These are phyloP conservation scores for Phrynocephalus versicolor DNA, from an alignment of 2,113 vertebrate species.

Conservation along the genomic window DNA sequence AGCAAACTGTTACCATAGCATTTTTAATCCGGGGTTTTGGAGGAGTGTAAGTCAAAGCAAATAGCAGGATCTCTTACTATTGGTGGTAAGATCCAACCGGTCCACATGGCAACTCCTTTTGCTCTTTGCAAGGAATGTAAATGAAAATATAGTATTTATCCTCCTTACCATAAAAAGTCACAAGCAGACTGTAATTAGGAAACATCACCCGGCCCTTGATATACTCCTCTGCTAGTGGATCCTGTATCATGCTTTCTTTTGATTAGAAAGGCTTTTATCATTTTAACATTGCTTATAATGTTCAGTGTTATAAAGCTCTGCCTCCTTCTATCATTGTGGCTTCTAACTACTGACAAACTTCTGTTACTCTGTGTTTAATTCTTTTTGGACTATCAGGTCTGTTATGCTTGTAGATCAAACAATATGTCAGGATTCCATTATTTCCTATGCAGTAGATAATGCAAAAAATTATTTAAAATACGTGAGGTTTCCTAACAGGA, in stretches of 20 bases:
- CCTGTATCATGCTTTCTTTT: not conserved
- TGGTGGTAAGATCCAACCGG: not conserved
- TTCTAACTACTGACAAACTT: not conserved
- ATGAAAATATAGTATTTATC: not conserved
- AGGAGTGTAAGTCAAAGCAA: not conserved
- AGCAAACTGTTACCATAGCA: constrained; percentile 46
- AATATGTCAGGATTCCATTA: constrained; percentile 14
- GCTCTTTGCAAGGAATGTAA: not conserved
- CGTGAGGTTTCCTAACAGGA: constrained; percentile 14
- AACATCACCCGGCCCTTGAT: constrained; percentile 27
- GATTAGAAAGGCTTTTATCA: constrained; percentile 40
- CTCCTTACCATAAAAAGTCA: not conserved
- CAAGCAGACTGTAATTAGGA: constrained; percentile 38
- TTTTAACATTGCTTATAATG: constrained; percentile 14
- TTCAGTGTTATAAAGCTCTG: constrained; percentile 5
- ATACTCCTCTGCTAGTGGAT: not conserved
- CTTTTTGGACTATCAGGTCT: not conserved
- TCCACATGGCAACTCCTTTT: not conserved
- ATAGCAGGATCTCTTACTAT: not conserved
- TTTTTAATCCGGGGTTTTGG: constrained; percentile 30
- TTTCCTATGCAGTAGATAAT: no score
- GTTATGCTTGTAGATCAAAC: not conserved
- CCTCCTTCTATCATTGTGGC: not conserved
- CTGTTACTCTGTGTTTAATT: constrained; percentile 19
- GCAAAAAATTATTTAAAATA: not conserved